Base-by-base conservation (phyloP, 2,888 invertebrate species). In the Drosophila lacicola region DNA sequence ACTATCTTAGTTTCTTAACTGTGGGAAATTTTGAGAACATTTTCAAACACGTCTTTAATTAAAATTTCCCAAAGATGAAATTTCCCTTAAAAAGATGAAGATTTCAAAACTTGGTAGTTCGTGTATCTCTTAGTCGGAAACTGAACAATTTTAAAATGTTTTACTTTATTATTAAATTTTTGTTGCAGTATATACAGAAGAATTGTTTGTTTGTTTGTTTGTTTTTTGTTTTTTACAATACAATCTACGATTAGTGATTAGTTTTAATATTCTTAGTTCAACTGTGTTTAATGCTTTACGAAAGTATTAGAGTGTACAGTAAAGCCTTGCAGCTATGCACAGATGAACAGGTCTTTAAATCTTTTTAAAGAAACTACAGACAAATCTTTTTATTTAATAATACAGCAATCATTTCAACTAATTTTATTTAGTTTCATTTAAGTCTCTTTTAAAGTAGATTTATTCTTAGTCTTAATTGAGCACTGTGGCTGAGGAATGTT, bases 401-500 rank as follows among this genome's bases (percentile, higher is more conserved):
- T 46, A 60, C 29, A 53, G 25, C 33, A 49, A 57, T 67, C 25
- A 74, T 60, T 51, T 67, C 25, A 55, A 53, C 49, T 55, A 66
- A 50, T 39, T 46, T 44, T 65, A 51, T 36, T 50, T 54, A 42
- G 50, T 57, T 71, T 39, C 3, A 47, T 49, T 29, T 45, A 55
- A 72, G 56, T 54, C 46, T 50, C 61, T 55, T 66, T 50, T 41
- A 58, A 63, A 36, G 21, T 50, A 44, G 50, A 64, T 57, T 39
- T 45, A 50, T 44, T 58, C n/a, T 57, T 53, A 76, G 65, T 53
- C 44, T 68, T 90, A 92, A 81, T 92, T 92, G 80, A 92, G 96
- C 90, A 96, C 95, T 91, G 95, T 82, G 95, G 96, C 95, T 76
- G 96, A 95, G 82, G 94, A 94, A 93, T 96, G 96, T 93, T 96